Percentiles rank a stretch among this genome's conserved stretches.
phyloP scores from a whole-genome alignment of 2,888 invertebrate species.

The Coenonympha glycerion region DNA sequence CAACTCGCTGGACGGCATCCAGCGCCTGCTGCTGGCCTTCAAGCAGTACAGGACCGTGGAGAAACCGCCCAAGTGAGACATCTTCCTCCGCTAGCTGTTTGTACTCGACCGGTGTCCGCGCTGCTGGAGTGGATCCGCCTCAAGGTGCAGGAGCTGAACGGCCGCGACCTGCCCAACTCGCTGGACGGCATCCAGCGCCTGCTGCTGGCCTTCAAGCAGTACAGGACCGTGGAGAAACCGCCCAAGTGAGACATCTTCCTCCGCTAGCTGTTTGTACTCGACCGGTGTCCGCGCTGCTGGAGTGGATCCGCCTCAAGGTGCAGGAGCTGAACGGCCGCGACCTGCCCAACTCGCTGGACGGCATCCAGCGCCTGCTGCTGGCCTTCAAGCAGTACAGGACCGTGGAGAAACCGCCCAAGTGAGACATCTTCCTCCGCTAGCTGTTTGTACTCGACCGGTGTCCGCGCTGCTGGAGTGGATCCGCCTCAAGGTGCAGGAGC shows the following conservation, averaged over 20 bases:
- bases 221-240: conserved; percentile 97
- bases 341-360: conserved; percentile 96
- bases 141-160: conserved; percentile 88
- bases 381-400: conserved; percentile 97
- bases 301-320: too few relatives aligned
- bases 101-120: too few relatives aligned
- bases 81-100: too few relatives aligned
- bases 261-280: too few relatives aligned
- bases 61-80: conserved; percentile 97
- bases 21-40: conserved; percentile 90
- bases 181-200: conserved; percentile 95
- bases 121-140: too few relatives aligned
- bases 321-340: conserved; percentile 86
- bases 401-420: conserved; percentile 98
- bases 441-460: too few relatives aligned
- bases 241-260: conserved; percentile 84
- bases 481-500: conserved; percentile 85
- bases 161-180: conserved; percentile 93
- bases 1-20: conserved; percentile 96
- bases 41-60: conserved; percentile 97
- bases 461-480: too few relatives aligned
- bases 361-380: conserved; percentile 91
- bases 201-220: conserved; percentile 92
- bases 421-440: conserved; percentile 51
- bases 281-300: too few relatives aligned